Evolutionary conservation across 2,113 vertebrate genomes (phyloP).

Genomic region (Casuarius casuarius): DNA sequence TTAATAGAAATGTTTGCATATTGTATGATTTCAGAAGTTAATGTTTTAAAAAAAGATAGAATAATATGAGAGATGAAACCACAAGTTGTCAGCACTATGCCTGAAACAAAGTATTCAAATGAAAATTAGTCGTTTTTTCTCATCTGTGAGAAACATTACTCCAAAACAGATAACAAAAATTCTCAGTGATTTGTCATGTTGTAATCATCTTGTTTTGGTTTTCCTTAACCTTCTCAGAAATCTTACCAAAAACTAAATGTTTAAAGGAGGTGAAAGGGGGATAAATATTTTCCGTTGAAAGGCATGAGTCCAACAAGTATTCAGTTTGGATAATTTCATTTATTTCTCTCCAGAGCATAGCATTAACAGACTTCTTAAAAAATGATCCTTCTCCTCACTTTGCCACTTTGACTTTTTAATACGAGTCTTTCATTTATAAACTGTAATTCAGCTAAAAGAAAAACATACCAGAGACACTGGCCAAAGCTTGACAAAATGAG

Average conservation of each 20-base stretch:
- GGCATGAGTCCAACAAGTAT: background rate
- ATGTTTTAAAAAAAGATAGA: background rate
- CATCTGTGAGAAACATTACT: background rate
- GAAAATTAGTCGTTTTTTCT: background rate
- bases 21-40: background rate
- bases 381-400: background rate
- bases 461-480: background rate
- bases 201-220: background rate
- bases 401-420: background rate
- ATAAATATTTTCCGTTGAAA: background rate
- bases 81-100: background rate
- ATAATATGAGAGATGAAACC: background rate
- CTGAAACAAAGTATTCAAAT: background rate
- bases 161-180: background rate
- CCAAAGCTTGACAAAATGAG: background rate
- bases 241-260: background rate
- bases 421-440: background rate
- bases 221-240: background rate
- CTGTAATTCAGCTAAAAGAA: background rate
- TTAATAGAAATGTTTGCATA: background rate
- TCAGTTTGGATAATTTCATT: background rate
- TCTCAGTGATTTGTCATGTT: background rate
- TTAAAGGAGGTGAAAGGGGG: background rate
- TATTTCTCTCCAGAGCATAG: background rate
- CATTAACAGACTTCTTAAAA: background rate